Evolutionary conservation across 2,888 invertebrate genomes (phyloP).

Genomic region (Cactoblastis cactorum): DNA sequence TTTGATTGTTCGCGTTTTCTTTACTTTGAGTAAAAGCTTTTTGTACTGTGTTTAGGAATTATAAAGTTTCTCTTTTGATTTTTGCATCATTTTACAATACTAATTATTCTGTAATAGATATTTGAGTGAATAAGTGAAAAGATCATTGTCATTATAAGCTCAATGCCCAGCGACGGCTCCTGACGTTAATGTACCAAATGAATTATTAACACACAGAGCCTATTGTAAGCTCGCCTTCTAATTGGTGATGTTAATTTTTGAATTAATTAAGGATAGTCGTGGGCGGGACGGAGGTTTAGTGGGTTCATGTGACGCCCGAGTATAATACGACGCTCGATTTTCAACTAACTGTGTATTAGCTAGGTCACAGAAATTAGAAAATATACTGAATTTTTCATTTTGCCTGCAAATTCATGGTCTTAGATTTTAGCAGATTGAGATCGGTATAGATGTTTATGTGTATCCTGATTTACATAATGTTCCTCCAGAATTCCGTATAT

Average conservation of each 20-base stretch:
- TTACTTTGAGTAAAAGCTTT: background rate
- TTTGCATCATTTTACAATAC: background rate
- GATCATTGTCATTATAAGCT: no score
- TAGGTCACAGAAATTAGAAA: background rate
- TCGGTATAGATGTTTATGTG: no score
- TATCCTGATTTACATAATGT: no score
- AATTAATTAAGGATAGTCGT: constrained; percentile 31
- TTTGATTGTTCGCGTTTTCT: constrained; percentile 7
- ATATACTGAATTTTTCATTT: no score
- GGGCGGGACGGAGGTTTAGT: constrained; percentile 21
- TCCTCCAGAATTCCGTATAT: no score
- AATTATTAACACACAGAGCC: constrained; percentile 31
- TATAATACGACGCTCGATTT: background rate
- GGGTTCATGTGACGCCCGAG: background rate
- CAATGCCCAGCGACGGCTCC: background rate
- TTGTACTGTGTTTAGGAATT: no score
- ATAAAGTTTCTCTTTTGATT: no score
- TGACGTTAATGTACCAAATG: constrained; percentile 16
- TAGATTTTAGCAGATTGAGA: no score
- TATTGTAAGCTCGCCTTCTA: constrained; percentile 26
- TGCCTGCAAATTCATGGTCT: no score
- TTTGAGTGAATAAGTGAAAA: background rate
- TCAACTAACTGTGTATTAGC: no score
- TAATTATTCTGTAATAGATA: background rate
- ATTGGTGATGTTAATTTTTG: constrained; percentile 28